phyloP scores from a whole-genome alignment of 2,888 invertebrate genomes.

The Acronicta alni region DNA sequence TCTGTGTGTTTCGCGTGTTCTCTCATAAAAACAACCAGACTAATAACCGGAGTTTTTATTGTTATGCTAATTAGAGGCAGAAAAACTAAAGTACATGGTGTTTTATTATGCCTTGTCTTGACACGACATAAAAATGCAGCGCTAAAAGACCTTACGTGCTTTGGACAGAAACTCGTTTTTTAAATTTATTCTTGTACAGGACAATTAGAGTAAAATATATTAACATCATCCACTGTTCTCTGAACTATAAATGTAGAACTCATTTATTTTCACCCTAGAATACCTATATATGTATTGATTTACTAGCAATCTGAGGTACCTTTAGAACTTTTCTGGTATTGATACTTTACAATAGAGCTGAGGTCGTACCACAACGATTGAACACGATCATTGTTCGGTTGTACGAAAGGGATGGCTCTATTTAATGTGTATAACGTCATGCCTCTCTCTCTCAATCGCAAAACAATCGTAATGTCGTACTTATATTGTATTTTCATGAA shows the following conservation, averaged over 20 bases:
- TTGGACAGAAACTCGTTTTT: conserved; percentile 38
- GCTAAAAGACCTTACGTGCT: conserved; percentile 11
- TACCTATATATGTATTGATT: no score
- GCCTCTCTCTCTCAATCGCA: no score
- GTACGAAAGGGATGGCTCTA: no score
- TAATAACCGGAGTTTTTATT: conserved; percentile 51
- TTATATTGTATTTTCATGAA: no score
- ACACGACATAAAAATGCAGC: conserved; percentile 41
- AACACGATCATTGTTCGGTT: no score
- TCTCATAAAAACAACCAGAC: conserved; percentile 44
- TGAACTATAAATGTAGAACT: no score
- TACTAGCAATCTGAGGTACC: neutral
- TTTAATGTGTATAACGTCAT: no score
- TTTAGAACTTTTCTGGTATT: no score
- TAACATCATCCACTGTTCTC: neutral
- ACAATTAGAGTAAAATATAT: neutral
- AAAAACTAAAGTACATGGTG: conserved; percentile 48
- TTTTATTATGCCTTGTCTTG: conserved; percentile 51
- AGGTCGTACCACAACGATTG: no score
- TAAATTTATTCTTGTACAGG: conserved; percentile 8
- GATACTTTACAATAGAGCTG: no score
- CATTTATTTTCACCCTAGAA: no score
- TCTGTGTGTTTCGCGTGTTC: conserved; percentile 27
- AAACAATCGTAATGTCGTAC: no score
- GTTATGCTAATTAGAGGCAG: conserved; percentile 53